phyloP scores from a whole-genome alignment of 2,888 invertebrate species.

The Lucinisca nassula region DNA sequence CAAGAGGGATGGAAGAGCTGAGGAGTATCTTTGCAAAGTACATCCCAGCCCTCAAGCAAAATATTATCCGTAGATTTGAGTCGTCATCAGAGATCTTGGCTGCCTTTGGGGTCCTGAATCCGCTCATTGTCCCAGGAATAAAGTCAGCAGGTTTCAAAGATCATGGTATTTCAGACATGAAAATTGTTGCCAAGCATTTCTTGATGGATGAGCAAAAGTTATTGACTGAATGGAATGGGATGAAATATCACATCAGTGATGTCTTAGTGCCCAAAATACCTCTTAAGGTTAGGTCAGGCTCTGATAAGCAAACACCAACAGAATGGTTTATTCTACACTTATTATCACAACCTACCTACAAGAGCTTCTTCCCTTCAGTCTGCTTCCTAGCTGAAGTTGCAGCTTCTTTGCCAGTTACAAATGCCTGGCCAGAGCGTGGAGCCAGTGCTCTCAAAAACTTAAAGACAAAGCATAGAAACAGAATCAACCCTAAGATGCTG shows the following conservation, averaged over 20 bases:
- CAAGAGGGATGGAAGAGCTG: too few relatives aligned
- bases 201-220: slow-evolving; percentile 23
- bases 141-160: not conserved
- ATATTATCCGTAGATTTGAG: slow-evolving; percentile 36
- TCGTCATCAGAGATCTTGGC: slow-evolving; percentile 19
- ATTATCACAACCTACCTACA: not conserved
- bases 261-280: slow-evolving; percentile 13
- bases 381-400: slow-evolving; percentile 40
- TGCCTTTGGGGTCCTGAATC: slow-evolving; percentile 47
- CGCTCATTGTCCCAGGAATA: slow-evolving; percentile 32
- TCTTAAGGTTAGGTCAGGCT: not conserved
- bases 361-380: slow-evolving; percentile 18
- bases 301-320: not conserved
- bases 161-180: not conserved
- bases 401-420: slow-evolving; percentile 52
- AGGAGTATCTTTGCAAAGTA: too few relatives aligned
- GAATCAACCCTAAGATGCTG: slow-evolving; percentile 34
- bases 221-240: slow-evolving; percentile 26
- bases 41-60: slow-evolving; percentile 31
- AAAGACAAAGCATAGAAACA: slow-evolving; percentile 36
- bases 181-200: slow-evolving; percentile 29
- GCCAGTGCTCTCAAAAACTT: slow-evolving; percentile 51
- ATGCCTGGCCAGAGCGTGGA: slow-evolving; percentile 71
- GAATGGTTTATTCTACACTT: slow-evolving; percentile 26
- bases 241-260: slow-evolving; percentile 40